Percentiles rank a stretch among this genome's conserved stretches.
Conservation (phyloP, 2,888 invertebrate genomes). For the Drosophila borealis region DNA sequence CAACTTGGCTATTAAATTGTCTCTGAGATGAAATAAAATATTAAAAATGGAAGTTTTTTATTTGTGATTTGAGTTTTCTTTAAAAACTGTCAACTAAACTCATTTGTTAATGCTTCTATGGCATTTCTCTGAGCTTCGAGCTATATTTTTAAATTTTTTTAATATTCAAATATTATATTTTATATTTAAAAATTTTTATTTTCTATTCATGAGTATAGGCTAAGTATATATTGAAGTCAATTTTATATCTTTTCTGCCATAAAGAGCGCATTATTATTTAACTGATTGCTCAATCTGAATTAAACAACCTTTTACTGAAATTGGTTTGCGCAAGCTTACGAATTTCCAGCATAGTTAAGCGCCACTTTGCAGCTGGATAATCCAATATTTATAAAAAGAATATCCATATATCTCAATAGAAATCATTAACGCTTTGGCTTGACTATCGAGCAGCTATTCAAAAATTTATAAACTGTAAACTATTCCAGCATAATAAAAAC, state of each 20-base stretch:
- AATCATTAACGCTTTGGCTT: slow-evolving; percentile 1
- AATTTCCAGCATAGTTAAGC: background rate
- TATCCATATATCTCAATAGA: background rate
- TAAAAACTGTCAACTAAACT: no score
- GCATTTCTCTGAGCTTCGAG: no score
- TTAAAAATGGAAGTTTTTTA: no score
- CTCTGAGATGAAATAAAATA: no score
- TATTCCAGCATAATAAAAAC: slow-evolving; percentile 33
- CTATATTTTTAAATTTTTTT: no score
- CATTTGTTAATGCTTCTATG: no score
- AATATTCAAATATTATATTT: no score
- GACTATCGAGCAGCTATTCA: slow-evolving; percentile 14
- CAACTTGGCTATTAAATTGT: no score
- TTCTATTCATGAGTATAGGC: background rate
- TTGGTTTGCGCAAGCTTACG: background rate
- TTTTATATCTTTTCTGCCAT: background rate
- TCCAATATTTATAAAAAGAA: background rate
- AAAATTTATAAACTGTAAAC: slow-evolving; percentile 41
- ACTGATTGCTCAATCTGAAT: no score
- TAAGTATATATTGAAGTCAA: background rate
- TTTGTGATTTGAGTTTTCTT: no score
- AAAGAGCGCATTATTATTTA: background rate
- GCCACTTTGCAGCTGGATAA: background rate
- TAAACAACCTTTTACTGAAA: slow-evolving; percentile 1
- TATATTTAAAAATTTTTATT: no score